phyloP scores from a whole-genome alignment of 2,113 vertebrate species.

The Muscicapa adusta region DNA sequence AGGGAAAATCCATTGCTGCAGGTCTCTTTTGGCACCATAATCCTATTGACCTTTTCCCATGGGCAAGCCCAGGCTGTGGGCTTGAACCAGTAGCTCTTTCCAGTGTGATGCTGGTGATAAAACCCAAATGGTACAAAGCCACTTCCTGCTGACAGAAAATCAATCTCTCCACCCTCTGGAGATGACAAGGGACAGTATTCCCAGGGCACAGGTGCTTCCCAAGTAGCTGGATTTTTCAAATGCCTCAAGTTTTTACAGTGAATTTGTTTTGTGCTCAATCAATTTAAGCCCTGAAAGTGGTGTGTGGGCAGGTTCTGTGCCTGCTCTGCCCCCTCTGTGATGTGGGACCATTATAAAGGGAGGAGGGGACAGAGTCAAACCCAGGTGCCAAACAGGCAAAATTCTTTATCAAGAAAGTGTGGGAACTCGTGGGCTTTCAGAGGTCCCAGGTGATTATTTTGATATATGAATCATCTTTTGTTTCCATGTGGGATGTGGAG shows the following conservation, averaged over 20 bases:
- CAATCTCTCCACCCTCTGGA: too few relatives aligned
- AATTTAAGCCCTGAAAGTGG: not conserved
- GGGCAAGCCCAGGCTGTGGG: not conserved
- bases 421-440: not conserved
- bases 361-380: not conserved
- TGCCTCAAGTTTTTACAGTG: not conserved
- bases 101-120: not conserved
- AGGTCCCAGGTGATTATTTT: slow-evolving; percentile 3
- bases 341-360: not conserved
- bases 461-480: slow-evolving; percentile 31
- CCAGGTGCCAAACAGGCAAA: not conserved
- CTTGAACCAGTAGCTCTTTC: not conserved
- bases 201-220: not conserved
- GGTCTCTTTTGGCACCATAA: not conserved
- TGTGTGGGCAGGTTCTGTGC: not conserved
- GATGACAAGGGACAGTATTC: not conserved
- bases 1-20: not conserved
- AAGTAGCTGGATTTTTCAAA: not conserved
- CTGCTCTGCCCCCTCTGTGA: not conserved
- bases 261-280: not conserved
- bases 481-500: slow-evolving; percentile 18
- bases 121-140: not conserved
- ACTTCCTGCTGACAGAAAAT: not conserved
- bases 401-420: not conserved
- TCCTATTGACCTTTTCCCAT: not conserved